Base-by-base conservation (phyloP, 2,888 invertebrate species). In the Sycophila texana region DNA sequence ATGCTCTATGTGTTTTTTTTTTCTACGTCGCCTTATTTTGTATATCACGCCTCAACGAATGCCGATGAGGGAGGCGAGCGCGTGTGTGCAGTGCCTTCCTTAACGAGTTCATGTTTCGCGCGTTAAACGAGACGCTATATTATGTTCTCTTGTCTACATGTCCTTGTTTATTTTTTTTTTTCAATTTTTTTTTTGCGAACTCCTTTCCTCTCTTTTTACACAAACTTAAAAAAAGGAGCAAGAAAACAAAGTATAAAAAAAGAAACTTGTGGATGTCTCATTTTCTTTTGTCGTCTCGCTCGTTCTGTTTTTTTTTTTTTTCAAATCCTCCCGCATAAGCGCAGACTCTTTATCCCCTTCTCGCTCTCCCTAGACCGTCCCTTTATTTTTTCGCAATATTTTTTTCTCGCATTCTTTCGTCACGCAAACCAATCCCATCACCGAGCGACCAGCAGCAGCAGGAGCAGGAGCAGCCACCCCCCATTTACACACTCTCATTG, bases 1-100 rank as follows among this genome's bases (percentile, higher is more conserved):
- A 90, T 90, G 90, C 89, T 90, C 89, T 89, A 86, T 89, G 88
- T 90, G 76, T 90, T 74, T 87, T 87, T 61, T 60, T 63, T 63
- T 63, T 86, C 88, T 87, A 84, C 87, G 85, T 86, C 86, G 87
- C 88, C 87, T 86, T 77, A 47, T 66, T 71, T 70, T 74, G 83
- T 83, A 83, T 82, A 80, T 79, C 82, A 83, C 74, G 82, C 82
- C 82, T 83, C 82, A 83, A 83, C 57, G 71, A 82, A 82, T 82
- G 82, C 82, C 83, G 82, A 84, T 82, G 81, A 83, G 82, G 81
- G 80, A 77, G 68, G 61, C 39, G 60, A 22, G 30, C 79, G 83
- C 82, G 82, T 70, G 71, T 73, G 68, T 65, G 76, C 76, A 55
- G 58, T 79, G 71, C 83, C 83, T 82, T 84, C 81, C 80, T 83